A percentile compares a stretch with the other conserved stretches of the same genome.
Conservation (phyloP, 2,888 invertebrate genomes). For the Sphinx pinastri region DNA sequence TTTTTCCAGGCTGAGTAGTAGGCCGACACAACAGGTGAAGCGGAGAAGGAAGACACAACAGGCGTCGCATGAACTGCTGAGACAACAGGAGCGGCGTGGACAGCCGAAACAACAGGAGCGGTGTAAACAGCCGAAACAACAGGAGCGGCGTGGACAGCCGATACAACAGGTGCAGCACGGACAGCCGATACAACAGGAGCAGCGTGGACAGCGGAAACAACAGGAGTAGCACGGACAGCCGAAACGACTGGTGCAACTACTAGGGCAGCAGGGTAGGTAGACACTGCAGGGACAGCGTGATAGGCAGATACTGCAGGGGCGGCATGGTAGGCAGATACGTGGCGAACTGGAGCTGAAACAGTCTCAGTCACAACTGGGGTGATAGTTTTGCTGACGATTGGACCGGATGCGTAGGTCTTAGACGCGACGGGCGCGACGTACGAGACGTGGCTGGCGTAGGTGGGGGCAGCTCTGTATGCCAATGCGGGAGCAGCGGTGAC, state of each 20-base stretch:
- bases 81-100: no score
- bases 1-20: no score
- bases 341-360: slow-evolving; percentile 43
- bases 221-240: background rate
- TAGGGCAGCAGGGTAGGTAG: slow-evolving; percentile 7
- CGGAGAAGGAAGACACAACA: no score
- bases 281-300: slow-evolving; percentile 5
- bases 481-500: background rate
- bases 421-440: slow-evolving; percentile 33
- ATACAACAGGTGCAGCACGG: no score
- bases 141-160: no score
- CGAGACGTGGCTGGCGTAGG: slow-evolving; percentile 39
- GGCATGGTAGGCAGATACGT: slow-evolving; percentile 24
- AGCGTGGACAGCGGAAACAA: background rate
- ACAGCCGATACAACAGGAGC: background rate
- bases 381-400: slow-evolving; percentile 30
- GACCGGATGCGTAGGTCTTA: slow-evolving; percentile 57
- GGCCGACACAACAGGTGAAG: no score
- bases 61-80: no score
- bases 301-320: slow-evolving; percentile 17
- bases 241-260: background rate
- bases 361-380: slow-evolving; percentile 24
- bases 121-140: no score
- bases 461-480: no score
- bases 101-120: no score